Evolutionary conservation across 2,888 invertebrate genomes (phyloP), one percentile per base, ranked within the genome.

Genomic region (Dorcus hopei): DNA sequence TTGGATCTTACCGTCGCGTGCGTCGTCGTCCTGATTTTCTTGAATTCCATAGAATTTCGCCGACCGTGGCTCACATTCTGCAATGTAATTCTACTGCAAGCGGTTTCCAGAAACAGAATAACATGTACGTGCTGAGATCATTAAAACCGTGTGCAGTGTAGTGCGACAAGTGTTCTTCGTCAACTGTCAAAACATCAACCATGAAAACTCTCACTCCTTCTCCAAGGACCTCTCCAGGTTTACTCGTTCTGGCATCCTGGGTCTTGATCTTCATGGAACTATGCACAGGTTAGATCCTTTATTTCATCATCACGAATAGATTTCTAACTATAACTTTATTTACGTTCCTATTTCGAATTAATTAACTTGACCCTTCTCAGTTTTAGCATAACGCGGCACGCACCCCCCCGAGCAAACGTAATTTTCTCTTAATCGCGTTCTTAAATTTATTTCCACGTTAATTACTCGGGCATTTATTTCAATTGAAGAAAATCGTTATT

Each of bases 231-330:
- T 70, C 71, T 64, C 71, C 72, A 65, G 70, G 72, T 48, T 60
- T 71, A 57, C 64, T 73, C 61, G 65, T 70, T 38, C 61, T 71
- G 61, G 70, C 73, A 57, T 70, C 71, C 55, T 74, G 73, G 73
- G 67, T 73, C 58, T 65, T 73, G 59, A 69, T 73, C 63, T 65
- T 73, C 56, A 64, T 74, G 66, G 72, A 74, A 60, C 68, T 73
- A 62, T 73, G 72, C 66, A 71, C 73, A 72, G 74, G 74, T 74
- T 61, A 61, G 67, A 57, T 45, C 53, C 49, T 51, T 52, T 52
- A n/a, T 8, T 54, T 54, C 19, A 19, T 19, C 19, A 3, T 19
- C 14, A 26, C 4, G 7, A 33, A 33, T 33, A 33, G 26, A 33
- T 33, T 33, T 33, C 26, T 7, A 33, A 33, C 26, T 33, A 33